Evolutionary conservation across 2,113 vertebrate species (phyloP), one percentile per base, ranked within the genome.

Genomic region (Alosa alosa): DNA sequence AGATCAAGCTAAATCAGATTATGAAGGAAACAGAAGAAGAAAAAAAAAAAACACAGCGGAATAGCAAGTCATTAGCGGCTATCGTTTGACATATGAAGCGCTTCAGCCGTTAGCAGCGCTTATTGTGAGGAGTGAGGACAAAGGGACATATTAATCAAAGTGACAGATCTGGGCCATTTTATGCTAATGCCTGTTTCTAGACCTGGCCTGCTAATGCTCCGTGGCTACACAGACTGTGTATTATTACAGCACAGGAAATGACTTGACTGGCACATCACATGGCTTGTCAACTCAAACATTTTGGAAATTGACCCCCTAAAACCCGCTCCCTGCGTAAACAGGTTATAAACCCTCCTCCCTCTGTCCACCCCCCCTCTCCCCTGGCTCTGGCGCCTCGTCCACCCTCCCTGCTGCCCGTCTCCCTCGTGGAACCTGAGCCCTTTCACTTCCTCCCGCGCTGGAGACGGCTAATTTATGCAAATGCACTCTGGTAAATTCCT

Each of bases 131-230:
- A 95, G 94, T 94, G 94, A 93, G 96, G 94, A 97, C 96, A 97
- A 97, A 96, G 96, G 96, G 92, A 95, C 93, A 95, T 96, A 97
- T 97, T 95, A 95, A 97, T 97, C 96, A 97, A 93, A 90, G 88
- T 95, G 95, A 97, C 95, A 97, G 94, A 96, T 95, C 94, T 96
- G 94, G 96, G 96, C 94, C 94, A 93, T 96, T 96, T 96, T 95
- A 95, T 96, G 95, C 94, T 95, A 96, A 97, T 95, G 87, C 87
- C 72, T 91, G 91, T 93, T 94, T 93, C 92, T 92, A 94, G 94
- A 95, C 83, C 95, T 95, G 91, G 91, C 92, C 93, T 94, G 91
- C 93, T 92, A 94, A 94, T 94, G 93, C 94, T 95, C 91, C 93
- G 93, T 31, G 92, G 95, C 94, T 94, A 94, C 94, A 93, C 94